These are phyloP conservation scores for Tamias sibiricus DNA, from an alignment of 2,113 vertebrate species.

Conservation along the genomic window DNA sequence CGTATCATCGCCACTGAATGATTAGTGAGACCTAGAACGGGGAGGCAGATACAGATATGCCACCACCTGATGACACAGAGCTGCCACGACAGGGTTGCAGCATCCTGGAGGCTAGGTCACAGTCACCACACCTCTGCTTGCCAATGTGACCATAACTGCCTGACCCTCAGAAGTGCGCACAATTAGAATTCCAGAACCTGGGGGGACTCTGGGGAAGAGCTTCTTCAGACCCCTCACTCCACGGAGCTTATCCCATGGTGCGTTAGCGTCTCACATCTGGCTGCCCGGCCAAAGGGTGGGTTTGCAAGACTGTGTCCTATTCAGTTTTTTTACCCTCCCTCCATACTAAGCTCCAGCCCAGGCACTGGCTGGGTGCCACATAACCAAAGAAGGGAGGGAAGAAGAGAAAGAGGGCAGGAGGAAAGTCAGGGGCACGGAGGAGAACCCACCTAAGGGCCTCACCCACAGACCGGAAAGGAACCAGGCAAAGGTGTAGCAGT, in stretches of 20 bases:
- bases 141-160: neutral
- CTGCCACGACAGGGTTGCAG: neutral
- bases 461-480: neutral
- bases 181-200: neutral
- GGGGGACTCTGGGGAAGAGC: neutral
- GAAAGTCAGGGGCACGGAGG: neutral
- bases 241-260: neutral
- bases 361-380: neutral
- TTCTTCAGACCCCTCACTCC: neutral
- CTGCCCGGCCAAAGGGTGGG: neutral
- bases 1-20: neutral
- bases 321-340: neutral
- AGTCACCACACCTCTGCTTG: neutral
- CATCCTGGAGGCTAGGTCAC: neutral
- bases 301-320: neutral
- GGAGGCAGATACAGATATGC: neutral
- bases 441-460: neutral
- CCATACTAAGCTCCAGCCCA: neutral
- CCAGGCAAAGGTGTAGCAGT: neutral
- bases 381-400: neutral
- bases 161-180: neutral
- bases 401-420: neutral
- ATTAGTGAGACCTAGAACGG: neutral
- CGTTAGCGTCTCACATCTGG: neutral
- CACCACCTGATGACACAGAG: neutral